A percentile compares a stretch with the other conserved stretches of the same genome.
phyloP scores from a whole-genome alignment of 1,140 invertebrate genomes.

The Aphelinus atriplicis region DNA sequence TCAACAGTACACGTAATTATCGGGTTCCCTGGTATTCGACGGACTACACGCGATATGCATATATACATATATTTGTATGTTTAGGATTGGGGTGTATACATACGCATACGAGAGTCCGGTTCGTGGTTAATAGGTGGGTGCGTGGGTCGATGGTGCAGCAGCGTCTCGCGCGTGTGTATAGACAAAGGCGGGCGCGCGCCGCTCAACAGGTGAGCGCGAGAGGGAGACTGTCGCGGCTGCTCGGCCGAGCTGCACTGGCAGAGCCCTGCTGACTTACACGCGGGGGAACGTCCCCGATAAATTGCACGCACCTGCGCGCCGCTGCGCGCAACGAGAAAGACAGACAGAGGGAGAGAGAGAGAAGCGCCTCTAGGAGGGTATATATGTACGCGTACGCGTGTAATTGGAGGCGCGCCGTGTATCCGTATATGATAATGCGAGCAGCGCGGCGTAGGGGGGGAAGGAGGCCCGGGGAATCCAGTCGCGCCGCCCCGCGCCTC shows the following conservation, averaged over 20 bases:
- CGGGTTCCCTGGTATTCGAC: too few relatives aligned
- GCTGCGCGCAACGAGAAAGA: too few relatives aligned
- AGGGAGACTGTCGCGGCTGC: neutral
- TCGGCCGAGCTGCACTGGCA: too few relatives aligned
- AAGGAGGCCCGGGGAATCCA: slow-evolving; percentile 9
- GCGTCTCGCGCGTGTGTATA: neutral
- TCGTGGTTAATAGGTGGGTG: too few relatives aligned
- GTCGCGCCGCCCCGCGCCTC: neutral
- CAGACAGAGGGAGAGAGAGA: slow-evolving; percentile 1
- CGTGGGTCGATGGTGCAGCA: neutral
- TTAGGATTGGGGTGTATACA: too few relatives aligned
- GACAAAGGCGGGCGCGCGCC: too few relatives aligned
- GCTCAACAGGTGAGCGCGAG: too few relatives aligned
- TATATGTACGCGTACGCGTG: neutral
- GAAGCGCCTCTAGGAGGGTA: neutral
- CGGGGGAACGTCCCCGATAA: slow-evolving; percentile 34
- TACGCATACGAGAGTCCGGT: too few relatives aligned
- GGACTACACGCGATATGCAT: too few relatives aligned
- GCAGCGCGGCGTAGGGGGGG: neutral
- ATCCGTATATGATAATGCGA: neutral
- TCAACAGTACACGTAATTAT: too few relatives aligned
- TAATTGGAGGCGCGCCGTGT: neutral
- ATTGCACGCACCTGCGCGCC: neutral
- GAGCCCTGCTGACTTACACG: slow-evolving; percentile 2
- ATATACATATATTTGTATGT: too few relatives aligned